phyloP scores from a whole-genome alignment of 1,140 invertebrate genomes.

The Hylyphantes graminicola region DNA sequence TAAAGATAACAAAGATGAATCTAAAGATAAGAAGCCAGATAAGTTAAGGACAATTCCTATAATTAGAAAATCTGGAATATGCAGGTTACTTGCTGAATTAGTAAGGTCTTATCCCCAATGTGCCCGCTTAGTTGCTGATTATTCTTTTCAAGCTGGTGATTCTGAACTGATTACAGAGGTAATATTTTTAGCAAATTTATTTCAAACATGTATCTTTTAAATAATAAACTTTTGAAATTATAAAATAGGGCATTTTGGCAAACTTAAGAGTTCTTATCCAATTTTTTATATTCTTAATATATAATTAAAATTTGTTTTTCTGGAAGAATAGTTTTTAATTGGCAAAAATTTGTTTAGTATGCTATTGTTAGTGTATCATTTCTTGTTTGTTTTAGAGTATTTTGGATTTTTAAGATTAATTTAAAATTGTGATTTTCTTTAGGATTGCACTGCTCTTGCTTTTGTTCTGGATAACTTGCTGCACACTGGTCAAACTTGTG shows the following conservation, averaged over 20 bases:
- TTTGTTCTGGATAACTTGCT: conserved; percentile 85
- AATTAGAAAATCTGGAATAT: conserved; percentile 80
- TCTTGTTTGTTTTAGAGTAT: not conserved
- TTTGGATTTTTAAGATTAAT: conserved; percentile 17
- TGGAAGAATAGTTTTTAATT: no score
- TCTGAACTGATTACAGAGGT: conserved; percentile 78
- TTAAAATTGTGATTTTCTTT: conserved; percentile 54
- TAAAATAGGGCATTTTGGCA: no score
- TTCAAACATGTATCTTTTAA: not conserved
- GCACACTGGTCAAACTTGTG: conserved; percentile 74
- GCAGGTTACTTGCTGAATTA: conserved; percentile 84
- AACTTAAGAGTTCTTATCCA: no score
- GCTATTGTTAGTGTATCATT: no score
- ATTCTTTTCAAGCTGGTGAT: conserved; percentile 76
- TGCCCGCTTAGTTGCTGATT: conserved; percentile 81
- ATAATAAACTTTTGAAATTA: no score
- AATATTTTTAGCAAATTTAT: conserved; percentile 35
- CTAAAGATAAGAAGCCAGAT: conserved; percentile 69
- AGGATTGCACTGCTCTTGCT: conserved; percentile 79
- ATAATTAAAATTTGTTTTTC: no score
- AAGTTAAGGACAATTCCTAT: conserved; percentile 70
- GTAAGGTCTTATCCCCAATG: conserved; percentile 83
- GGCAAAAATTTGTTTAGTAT: no score
- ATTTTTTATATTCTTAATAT: no score
- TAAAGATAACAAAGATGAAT: conserved; percentile 60